Evolutionary conservation across 2,888 invertebrate genomes (phyloP), one percentile per base, ranked within the genome.

Genomic region (Melanophora roralis): DNA sequence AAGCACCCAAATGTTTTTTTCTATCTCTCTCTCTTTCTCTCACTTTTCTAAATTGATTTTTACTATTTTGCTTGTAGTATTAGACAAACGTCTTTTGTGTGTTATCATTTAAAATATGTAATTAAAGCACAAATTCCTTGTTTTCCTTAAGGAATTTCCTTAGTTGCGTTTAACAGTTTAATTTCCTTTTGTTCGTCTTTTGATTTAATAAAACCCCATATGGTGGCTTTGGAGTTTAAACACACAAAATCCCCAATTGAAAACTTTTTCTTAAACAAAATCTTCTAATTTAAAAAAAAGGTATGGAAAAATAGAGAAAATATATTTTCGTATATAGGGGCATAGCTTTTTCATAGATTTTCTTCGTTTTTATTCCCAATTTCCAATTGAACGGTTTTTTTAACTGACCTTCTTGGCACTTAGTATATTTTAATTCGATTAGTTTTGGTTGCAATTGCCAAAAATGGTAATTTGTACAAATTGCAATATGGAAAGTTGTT

Each of bases 401-500:
- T 55, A 77, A 80, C 80, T 80, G 80, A 80, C 81, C 81, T 81
- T 77, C 77, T 77, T 81, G 78, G 81, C 81, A 81, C 78, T 81
- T 81, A 81, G 81, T 78, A 81, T 81, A 81, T 81, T 81, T 76
- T 79, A 81, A 81, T 81, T 81, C 78, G 78, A 81, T 81, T 81
- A 81, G 81, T 80, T 80, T 80, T 80, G 80, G 76, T 57, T 76
- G 80, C 80, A 80, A 85, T 84, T 82, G 71, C 86, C 86, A 86
- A 86, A 86, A 86, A 86, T 86, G 86, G 86, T 86, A 86, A 86
- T 86, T 86, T 86, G 86, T 84, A 86, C 86, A 86, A 86, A 86
- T 86, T 86, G 86, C 86, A 84, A 77, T 84, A 86, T 85, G 84
- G 83, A 75, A 80, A 80, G 79, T 75, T 72, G 71, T 72, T 78